These are phyloP conservation scores for Oreochromis mossambicus DNA, from an alignment of 2,797 vertebrate genomes.

Conservation along the genomic window DNA sequence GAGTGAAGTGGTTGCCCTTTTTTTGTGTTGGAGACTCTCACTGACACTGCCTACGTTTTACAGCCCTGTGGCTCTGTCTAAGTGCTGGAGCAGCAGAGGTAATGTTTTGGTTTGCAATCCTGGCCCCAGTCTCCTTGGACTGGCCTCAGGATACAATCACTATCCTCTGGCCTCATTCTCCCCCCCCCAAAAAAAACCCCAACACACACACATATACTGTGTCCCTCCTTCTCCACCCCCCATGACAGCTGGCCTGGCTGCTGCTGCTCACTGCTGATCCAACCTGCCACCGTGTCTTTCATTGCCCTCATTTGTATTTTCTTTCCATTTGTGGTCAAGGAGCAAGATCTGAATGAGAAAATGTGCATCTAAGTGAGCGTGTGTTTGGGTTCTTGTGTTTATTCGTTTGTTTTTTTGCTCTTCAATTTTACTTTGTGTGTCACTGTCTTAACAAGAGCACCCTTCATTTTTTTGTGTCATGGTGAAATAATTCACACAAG, in stretches of 20 bases:
- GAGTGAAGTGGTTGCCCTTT: constrained; percentile 26
- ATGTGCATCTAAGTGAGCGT: background rate
- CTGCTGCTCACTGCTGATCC: constrained; percentile 68
- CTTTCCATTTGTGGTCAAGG: background rate
- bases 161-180: constrained; percentile 47
- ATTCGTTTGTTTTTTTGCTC: background rate
- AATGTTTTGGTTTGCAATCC: constrained; percentile 64
- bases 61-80: constrained; percentile 76
- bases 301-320: constrained; percentile 5
- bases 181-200: fast-evolving
- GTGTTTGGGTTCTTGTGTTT: constrained; percentile 1
- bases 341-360: background rate
- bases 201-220: background rate
- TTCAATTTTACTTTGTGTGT: background rate
- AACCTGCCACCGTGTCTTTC: constrained; percentile 19
- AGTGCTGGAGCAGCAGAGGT: constrained; percentile 75
- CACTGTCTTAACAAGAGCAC: constrained; percentile 7
- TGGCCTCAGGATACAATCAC: constrained; percentile 63
- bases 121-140: constrained; percentile 50
- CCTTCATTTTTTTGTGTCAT: constrained; percentile 14
- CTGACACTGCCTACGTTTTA: constrained; percentile 69
- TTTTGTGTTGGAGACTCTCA: constrained; percentile 51
- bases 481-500: constrained; percentile 2
- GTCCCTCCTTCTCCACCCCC: background rate
- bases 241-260: constrained; percentile 69